Evolutionary conservation across 1,140 invertebrate genomes (phyloP), one percentile per base, ranked within the genome.

Genomic region (Sinella curviseta): DNA sequence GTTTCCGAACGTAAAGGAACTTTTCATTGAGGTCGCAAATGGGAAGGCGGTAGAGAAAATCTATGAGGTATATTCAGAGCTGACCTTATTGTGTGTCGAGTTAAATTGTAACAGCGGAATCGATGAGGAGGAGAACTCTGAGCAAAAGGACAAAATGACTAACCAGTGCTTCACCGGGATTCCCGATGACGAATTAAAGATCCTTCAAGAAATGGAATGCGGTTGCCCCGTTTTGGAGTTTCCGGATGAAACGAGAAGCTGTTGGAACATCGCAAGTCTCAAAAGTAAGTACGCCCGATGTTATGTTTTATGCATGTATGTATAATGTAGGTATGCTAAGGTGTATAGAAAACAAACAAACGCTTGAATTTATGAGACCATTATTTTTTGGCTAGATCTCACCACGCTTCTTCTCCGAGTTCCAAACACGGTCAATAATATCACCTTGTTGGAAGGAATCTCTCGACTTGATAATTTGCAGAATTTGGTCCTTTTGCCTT

Each of bases 381-480:
- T n/a, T n/a, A n/a, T n/a, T n/a, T n/a, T n/a, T 48, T 48, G 20
- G 8, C 3, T 60, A 60, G 57, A 60, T 60, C 36, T 75, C 1
- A 4, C 3, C 2, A 54, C 34, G 74, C 74, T 75, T 14, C 14
- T 75, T 14, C 17, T 75, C 16, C 33, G 74, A 4, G 74, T 54
- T 26, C 35, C 35, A 17, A 75, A 75, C 35, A 31, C 39, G 1
- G 39, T 54, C 1, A 24, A 75, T 26, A 54, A 75, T 48, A 30
- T 54, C 3, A 48, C 74, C 16, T 17, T 75, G 36, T 35, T 75
- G 74, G 34, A 75, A 48, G 74, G 74, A 75, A 75, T 75, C 36
- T 75, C 34, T 39, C 4, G 39, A 12, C 28, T 75, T n/a, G 39
- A 75, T 2, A 3, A 48, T 3, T 30, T 75, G 3, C 2, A 48